Percentiles rank a stretch among this genome's conserved stretches.
phyloP scores from a whole-genome alignment of 2,797 vertebrate species.

The Linurgus olivaceus region DNA sequence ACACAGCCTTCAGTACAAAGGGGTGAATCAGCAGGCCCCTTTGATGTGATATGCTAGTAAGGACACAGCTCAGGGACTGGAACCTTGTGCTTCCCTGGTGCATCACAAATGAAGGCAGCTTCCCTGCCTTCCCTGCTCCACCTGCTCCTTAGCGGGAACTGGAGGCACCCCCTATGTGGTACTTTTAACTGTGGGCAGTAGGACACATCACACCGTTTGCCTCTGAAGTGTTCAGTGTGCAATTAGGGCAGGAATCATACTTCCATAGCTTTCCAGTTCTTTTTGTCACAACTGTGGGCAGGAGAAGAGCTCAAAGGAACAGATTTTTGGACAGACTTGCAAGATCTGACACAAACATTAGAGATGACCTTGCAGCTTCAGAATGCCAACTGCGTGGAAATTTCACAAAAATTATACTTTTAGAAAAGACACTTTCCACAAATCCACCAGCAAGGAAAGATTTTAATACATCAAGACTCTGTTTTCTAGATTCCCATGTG shows the following conservation, averaged over 20 bases:
- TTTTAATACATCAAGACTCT: neutral
- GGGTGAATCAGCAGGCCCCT: neutral
- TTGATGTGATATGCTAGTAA: neutral
- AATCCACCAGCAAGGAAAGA: neutral
- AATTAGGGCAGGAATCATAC: neutral
- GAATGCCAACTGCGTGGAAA: neutral
- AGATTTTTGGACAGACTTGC: neutral
- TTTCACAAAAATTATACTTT: neutral
- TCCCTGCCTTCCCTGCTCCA: neutral
- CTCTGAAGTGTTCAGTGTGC: neutral
- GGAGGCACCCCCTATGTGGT: neutral
- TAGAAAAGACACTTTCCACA: neutral
- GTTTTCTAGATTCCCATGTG: neutral
- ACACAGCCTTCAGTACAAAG: rapidly evolving
- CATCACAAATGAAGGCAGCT: neutral
- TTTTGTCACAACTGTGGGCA: neutral
- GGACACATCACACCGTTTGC: neutral
- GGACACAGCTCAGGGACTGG: neutral
- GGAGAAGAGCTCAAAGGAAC: neutral
- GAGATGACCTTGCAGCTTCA: neutral
- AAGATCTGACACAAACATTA: neutral
- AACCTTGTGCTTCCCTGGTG: neutral
- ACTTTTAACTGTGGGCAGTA: neutral
- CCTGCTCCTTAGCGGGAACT: neutral
- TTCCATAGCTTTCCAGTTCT: neutral